These are phyloP conservation scores for Centroberyx gerrardi DNA, from an alignment of 2,797 vertebrate species.

Conservation along the genomic window DNA sequence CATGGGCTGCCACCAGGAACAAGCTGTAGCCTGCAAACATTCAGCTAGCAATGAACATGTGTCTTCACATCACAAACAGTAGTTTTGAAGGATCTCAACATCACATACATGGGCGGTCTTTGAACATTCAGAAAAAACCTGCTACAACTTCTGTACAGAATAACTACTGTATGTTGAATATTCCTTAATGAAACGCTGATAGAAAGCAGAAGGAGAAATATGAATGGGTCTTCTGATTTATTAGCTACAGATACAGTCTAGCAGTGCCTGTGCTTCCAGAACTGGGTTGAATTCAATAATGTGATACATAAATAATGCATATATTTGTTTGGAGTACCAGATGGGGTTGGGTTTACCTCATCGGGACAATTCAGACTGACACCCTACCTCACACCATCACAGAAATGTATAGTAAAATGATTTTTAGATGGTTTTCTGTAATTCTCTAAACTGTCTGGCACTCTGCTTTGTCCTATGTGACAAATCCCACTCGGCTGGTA, in stretches of 20 bases:
- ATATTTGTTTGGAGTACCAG: no score
- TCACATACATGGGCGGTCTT: background rate
- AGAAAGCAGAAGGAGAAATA: background rate
- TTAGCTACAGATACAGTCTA: background rate
- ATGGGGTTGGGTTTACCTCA: no score
- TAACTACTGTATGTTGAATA: no score
- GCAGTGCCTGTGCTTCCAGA: background rate
- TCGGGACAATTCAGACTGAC: no score
- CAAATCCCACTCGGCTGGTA: no score
- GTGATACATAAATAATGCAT: no score
- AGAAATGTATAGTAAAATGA: no score
- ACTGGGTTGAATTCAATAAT: background rate
- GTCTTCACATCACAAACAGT: background rate
- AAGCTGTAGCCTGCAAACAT: constrained; percentile 93
- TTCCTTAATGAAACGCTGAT: no score
- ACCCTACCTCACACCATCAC: no score
- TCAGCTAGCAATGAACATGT: background rate
- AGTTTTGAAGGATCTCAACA: background rate
- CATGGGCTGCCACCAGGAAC: constrained; percentile 98
- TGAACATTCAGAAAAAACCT: background rate
- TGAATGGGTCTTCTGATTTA: background rate
- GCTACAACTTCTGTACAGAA: background rate
- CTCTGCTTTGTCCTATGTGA: no score
- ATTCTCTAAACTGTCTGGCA: no score
- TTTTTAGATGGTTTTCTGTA: no score